Conservation (phyloP, 2,888 invertebrate genomes). For the Acanthosoma haemorrhoidale region DNA sequence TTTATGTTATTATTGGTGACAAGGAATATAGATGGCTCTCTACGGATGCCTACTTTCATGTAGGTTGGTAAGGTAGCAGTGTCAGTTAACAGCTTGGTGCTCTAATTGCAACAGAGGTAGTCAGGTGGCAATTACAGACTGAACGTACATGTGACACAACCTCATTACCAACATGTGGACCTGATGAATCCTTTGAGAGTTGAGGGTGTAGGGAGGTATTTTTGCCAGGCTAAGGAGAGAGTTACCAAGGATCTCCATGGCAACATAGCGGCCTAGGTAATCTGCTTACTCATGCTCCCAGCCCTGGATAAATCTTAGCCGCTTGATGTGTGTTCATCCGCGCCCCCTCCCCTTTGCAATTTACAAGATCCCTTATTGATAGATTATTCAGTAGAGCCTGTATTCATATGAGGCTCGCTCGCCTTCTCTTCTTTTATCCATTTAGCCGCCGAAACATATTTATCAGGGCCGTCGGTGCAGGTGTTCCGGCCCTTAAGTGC, state of each 20-base stretch:
- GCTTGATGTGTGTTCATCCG: neutral
- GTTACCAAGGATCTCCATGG: neutral
- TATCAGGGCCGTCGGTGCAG: too few relatives aligned
- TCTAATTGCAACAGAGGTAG: too few relatives aligned
- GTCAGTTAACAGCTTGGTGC: too few relatives aligned
- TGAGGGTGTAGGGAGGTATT: too few relatives aligned
- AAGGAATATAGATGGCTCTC: too few relatives aligned
- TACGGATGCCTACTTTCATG: too few relatives aligned
- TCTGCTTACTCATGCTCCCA: conserved; percentile 15
- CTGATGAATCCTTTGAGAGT: neutral
- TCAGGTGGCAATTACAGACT: too few relatives aligned
- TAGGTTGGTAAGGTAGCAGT: too few relatives aligned
- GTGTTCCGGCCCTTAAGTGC: too few relatives aligned
- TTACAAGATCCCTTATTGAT: conserved; percentile 22
- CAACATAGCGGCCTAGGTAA: neutral
- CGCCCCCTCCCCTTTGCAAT: conserved; percentile 1
- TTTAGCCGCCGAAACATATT: neutral
- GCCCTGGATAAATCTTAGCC: conserved; percentile 7
- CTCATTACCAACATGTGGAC: too few relatives aligned
- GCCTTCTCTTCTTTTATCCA: neutral
- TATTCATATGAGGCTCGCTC: conserved; percentile 17
- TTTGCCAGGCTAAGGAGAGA: neutral
- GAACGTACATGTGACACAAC: too few relatives aligned
- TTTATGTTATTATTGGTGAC: too few relatives aligned
- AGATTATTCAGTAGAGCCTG: conserved; percentile 24